phyloP scores from a whole-genome alignment of 2,888 invertebrate species.

The Ischnura elegans region DNA sequence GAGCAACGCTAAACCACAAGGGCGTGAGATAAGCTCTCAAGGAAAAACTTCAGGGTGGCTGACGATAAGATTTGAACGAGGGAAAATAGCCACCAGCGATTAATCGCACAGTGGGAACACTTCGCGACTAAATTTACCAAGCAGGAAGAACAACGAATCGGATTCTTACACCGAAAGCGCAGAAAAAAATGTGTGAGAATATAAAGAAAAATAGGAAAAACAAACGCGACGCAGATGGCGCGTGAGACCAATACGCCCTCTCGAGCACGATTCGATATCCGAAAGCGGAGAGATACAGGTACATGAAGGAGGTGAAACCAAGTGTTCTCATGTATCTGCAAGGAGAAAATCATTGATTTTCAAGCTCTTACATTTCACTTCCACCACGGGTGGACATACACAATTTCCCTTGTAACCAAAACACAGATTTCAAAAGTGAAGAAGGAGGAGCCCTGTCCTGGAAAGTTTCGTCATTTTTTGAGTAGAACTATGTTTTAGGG shows the following conservation, averaged over 20 bases:
- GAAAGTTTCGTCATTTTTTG: background rate
- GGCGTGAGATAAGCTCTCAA: background rate
- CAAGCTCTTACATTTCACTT: constrained; percentile 37
- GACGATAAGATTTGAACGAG: background rate
- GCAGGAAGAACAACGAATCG: background rate
- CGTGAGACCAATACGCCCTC: background rate
- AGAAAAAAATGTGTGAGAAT: background rate
- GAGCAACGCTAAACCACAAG: background rate
- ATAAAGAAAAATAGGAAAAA: background rate
- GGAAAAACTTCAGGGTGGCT: background rate
- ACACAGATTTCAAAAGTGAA: background rate
- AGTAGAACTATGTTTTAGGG: too few species aligned
- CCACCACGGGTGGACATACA: too few species aligned
- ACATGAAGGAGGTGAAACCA: background rate
- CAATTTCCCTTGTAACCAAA: background rate
- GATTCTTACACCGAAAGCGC: background rate
- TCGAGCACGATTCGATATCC: background rate
- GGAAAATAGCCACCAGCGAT: background rate
- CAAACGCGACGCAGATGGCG: background rate
- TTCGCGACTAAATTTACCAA: background rate
- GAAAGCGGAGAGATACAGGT: background rate
- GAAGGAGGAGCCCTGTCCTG: background rate
- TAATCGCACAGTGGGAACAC: background rate
- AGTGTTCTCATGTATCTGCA: background rate
- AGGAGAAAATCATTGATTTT: background rate